Percentiles rank a stretch among this genome's conserved stretches.
Conservation (phyloP, 2,888 invertebrate species). For the Sesamia inferens region DNA sequence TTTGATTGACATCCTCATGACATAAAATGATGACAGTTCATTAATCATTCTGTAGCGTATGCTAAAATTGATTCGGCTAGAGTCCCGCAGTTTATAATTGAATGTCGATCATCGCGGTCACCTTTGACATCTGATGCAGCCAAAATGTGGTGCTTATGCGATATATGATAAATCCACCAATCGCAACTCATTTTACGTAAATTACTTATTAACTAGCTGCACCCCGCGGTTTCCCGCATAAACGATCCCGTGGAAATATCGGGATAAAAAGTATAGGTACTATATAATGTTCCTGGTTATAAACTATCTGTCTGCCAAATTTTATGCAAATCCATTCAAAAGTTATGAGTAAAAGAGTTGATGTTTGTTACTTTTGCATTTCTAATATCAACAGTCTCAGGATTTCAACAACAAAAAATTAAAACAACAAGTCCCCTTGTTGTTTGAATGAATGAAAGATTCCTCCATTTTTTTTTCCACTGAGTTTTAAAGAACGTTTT, state of each 20-base stretch:
- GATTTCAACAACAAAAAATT: slow-evolving; percentile 26
- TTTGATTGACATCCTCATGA: background rate
- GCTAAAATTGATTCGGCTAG: slow-evolving; percentile 15
- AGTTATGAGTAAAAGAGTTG: no score
- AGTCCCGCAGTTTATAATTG: slow-evolving; percentile 34
- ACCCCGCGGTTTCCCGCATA: no score
- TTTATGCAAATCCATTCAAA: no score
- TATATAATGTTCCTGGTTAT: no score
- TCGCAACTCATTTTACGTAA: slow-evolving; percentile 11
- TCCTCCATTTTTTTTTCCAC: slow-evolving; percentile 10
- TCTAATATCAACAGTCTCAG: background rate
- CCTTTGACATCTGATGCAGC: slow-evolving; percentile 31
- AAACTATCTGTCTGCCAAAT: no score
- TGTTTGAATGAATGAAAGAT: no score
- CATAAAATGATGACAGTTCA: background rate
- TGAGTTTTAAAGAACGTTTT: slow-evolving; percentile 39
- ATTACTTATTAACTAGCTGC: slow-evolving; percentile 9
- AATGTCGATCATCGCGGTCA: slow-evolving; percentile 45
- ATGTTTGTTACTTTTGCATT: no score
- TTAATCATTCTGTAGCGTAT: slow-evolving; percentile 9
- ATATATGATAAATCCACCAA: slow-evolving; percentile 21
- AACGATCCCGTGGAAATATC: no score
- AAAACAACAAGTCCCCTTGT: no score
- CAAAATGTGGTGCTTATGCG: slow-evolving; percentile 28
- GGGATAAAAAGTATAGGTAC: no score